A percentile compares a stretch with the other conserved stretches of the same genome.
phyloP scores from a whole-genome alignment of 2,888 invertebrate species.

The Athrips mouffetella region DNA sequence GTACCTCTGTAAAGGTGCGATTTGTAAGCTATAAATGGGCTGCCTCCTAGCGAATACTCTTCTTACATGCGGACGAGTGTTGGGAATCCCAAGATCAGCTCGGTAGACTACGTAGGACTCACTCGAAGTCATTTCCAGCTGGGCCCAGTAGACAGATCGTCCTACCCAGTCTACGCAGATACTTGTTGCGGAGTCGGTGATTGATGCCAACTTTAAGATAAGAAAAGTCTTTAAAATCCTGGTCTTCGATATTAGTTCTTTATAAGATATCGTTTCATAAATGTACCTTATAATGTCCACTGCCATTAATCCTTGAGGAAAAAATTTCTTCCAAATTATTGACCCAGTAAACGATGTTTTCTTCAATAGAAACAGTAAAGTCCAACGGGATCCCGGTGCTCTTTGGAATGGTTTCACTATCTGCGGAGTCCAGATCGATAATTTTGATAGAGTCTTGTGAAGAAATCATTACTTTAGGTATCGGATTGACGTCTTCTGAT shows the following conservation, averaged over 20 bases:
- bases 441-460: constrained; percentile 85
- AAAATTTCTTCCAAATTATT: constrained; percentile 86
- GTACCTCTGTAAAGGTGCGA: constrained; percentile 87
- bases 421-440: constrained; percentile 85
- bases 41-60: constrained; percentile 76
- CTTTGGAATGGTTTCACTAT: constrained; percentile 78
- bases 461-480: constrained; percentile 87
- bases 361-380: constrained; percentile 82
- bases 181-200: constrained; percentile 74
- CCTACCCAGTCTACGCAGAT: constrained; percentile 93
- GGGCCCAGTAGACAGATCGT: constrained; percentile 89
- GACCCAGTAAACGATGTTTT: constrained; percentile 89
- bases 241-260: not conserved
- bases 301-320: constrained; percentile 77
- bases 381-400: constrained; percentile 84
- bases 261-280: not conserved
- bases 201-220: constrained; percentile 60
- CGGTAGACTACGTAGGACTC: constrained; percentile 79
- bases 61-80: constrained; percentile 71
- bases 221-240: not conserved
- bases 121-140: constrained; percentile 71
- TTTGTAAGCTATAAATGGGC: constrained; percentile 82
- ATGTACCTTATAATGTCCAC: constrained; percentile 66
- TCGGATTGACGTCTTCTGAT: constrained; percentile 85
- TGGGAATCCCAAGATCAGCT: constrained; percentile 81